Conservation (phyloP, 2,888 invertebrate genomes). For the Conus canariensis region DNA sequence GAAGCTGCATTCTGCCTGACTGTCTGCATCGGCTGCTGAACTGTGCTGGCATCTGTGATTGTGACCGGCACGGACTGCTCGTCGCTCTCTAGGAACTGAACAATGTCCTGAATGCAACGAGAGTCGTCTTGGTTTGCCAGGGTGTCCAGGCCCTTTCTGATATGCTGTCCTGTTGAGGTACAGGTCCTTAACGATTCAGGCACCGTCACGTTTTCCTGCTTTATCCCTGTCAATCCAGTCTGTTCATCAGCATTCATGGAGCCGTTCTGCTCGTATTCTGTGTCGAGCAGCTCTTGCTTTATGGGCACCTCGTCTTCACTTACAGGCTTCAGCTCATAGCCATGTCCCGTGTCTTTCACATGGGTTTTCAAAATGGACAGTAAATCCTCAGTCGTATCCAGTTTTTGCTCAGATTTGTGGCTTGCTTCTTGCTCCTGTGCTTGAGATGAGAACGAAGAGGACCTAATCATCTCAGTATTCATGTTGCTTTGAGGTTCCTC, state of each 20-base stretch:
- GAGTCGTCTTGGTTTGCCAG: not conserved
- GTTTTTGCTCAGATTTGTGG: not conserved
- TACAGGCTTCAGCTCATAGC: constrained; percentile 9
- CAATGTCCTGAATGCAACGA: not conserved
- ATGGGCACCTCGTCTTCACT: constrained; percentile 4
- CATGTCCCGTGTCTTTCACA: not conserved
- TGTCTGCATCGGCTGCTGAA: not conserved
- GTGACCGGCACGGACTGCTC: not conserved
- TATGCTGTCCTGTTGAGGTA: constrained; percentile 15
- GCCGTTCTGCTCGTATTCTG: constrained; percentile 1
- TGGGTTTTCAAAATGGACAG: not conserved
- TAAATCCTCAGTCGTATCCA: constrained; percentile 24
- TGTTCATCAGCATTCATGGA: not conserved
- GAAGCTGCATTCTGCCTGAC: not conserved
- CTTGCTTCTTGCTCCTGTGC: not conserved
- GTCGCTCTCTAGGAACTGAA: constrained; percentile 30
- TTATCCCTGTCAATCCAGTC: not conserved
- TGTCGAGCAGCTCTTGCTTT: not conserved
- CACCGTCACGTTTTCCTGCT: not conserved
- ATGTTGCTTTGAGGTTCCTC: not conserved
- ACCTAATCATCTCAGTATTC: not conserved
- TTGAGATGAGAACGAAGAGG: no score
- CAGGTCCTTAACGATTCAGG: not conserved
- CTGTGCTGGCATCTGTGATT: not conserved
- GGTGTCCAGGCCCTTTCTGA: constrained; percentile 7